Conservation (phyloP, 2,888 invertebrate species). For the Tortricodes alternella region DNA sequence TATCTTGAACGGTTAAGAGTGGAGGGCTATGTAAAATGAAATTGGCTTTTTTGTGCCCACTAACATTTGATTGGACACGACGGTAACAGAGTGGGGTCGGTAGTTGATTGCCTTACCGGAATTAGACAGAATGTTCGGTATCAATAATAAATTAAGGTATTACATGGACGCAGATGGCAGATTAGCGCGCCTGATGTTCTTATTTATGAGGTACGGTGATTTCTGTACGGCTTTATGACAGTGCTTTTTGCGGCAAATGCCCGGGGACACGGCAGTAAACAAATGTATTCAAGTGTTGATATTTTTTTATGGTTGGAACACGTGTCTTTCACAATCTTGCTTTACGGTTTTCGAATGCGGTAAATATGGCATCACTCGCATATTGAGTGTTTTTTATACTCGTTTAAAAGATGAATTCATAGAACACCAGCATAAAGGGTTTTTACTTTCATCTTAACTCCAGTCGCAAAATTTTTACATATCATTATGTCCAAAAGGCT, state of each 20-base stretch:
- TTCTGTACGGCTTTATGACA: background rate
- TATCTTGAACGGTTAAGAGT: background rate
- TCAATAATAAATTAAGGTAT: conserved; percentile 44
- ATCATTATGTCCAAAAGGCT: background rate
- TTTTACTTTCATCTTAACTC: too few species aligned
- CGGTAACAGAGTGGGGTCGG: conserved; percentile 58
- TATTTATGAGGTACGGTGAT: conserved; percentile 23
- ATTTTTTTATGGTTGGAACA: too few species aligned
- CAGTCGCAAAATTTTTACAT: background rate
- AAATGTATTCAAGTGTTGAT: too few species aligned
- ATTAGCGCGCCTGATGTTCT: conserved; percentile 11
- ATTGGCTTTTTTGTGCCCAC: conserved; percentile 24
- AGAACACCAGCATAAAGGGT: too few species aligned
- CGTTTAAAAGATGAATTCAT: too few species aligned
- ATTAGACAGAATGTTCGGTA: conserved; percentile 47
- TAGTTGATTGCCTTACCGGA: conserved; percentile 53
- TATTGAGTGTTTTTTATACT: too few species aligned
- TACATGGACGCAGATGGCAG: conserved; percentile 25
- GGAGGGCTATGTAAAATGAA: background rate
- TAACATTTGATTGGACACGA: conserved; percentile 60
- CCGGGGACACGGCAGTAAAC: too few species aligned
- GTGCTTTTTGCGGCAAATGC: too few species aligned
- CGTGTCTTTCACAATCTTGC: too few species aligned
- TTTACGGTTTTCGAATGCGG: too few species aligned
- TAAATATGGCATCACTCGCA: too few species aligned